These are phyloP conservation scores for Tetranychus piercei DNA, from an alignment of 2,888 invertebrate species.

Conservation along the genomic window DNA sequence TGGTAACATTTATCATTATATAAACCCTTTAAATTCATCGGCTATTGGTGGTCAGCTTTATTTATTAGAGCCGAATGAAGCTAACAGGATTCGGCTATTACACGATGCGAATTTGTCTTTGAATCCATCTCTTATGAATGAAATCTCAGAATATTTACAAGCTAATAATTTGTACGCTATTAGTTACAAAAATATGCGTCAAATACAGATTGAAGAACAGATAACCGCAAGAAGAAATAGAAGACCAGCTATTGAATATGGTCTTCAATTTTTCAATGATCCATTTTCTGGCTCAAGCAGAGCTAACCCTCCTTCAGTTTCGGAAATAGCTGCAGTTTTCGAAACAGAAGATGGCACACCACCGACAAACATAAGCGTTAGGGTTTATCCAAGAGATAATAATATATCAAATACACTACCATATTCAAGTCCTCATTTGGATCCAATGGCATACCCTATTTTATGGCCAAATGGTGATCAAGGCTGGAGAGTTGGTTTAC, in stretches of 20 bases:
- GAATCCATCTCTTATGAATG: too few relatives aligned
- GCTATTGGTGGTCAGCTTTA: too few relatives aligned
- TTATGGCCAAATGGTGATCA: too few relatives aligned
- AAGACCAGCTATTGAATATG: not conserved
- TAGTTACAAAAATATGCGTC: not conserved
- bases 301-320: conserved; percentile 14
- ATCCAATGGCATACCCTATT: too few relatives aligned
- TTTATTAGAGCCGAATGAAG: too few relatives aligned
- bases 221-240: not conserved
- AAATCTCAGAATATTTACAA: too few relatives aligned
- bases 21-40: too few relatives aligned
- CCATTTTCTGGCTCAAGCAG: conserved; percentile 7
- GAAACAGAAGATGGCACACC: conserved; percentile 22
- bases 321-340: conserved; percentile 22
- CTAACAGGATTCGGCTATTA: too few relatives aligned
- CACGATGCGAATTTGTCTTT: too few relatives aligned
- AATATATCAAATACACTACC: conserved; percentile 16
- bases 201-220: not conserved
- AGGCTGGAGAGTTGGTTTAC: conserved; percentile 20
- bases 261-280: conserved; percentile 12
- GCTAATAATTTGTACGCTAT: too few relatives aligned
- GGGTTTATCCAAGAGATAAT: conserved; percentile 2
- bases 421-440: too few relatives aligned
- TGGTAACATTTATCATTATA: too few relatives aligned
- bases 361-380: conserved; percentile 24